Percentiles rank a stretch among this genome's conserved stretches.
Evolutionary conservation across 1,140 invertebrate species (phyloP).

Genomic region (Acyrthosiphon pisum): DNA sequence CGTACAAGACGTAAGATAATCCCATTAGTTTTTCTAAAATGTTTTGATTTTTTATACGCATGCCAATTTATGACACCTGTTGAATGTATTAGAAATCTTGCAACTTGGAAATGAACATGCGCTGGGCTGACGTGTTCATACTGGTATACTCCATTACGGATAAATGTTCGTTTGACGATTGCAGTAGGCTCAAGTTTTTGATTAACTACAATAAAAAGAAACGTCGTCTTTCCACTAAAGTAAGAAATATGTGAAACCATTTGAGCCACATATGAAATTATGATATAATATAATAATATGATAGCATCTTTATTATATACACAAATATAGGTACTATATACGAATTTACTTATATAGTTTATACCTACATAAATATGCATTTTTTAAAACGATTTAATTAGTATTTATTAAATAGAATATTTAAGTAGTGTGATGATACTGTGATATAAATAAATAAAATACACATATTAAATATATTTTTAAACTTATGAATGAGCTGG

Average conservation of each 20-base stretch:
- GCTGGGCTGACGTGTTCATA: constrained; percentile 85
- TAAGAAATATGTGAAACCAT: neutral
- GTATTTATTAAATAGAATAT: no score
- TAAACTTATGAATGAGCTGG: no score
- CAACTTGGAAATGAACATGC: constrained; percentile 76
- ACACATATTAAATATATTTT: no score
- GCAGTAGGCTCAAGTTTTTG: constrained; percentile 78
- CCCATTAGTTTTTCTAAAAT: neutral
- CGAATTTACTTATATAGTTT: no score
- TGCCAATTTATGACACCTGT: neutral
- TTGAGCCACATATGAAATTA: no score
- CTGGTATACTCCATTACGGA: constrained; percentile 85
- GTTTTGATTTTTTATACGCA: neutral
- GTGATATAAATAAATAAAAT: no score
- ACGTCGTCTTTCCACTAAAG: constrained; percentile 66
- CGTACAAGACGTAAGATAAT: constrained; percentile 64
- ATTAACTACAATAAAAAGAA: constrained; percentile 79
- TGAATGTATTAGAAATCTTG: constrained; percentile 67
- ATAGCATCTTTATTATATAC: neutral
- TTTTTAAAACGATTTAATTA: no score
- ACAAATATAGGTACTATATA: no score
- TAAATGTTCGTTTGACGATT: constrained; percentile 84
- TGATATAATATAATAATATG: neutral
- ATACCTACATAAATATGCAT: no score
- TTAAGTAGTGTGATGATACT: no score